Conservation (phyloP, 2,888 invertebrate species). For the Ophion ellenae region DNA sequence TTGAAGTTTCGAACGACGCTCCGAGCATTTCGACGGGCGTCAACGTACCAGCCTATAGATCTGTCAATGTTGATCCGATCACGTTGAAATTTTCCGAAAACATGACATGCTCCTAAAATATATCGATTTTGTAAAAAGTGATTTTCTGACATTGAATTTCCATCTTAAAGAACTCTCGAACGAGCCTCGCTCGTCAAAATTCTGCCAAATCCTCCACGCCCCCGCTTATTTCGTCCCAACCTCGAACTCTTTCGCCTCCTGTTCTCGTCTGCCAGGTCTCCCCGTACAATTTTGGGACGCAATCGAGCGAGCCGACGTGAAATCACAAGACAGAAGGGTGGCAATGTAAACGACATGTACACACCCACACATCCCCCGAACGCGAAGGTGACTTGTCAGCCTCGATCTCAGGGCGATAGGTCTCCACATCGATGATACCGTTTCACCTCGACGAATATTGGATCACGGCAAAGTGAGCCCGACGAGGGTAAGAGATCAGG, state of each 20-base stretch:
- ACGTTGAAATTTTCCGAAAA: no score
- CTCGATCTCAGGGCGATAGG: slow-evolving; percentile 11
- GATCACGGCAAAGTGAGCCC: neutral
- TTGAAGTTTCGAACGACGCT: no score
- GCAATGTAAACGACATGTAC: neutral
- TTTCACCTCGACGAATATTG: slow-evolving; percentile 21
- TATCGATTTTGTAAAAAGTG: no score
- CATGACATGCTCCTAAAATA: no score
- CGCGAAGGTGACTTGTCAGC: neutral
- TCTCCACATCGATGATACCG: slow-evolving; percentile 13
- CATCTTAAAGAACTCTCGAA: neutral
- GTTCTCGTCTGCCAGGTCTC: slow-evolving; percentile 7
- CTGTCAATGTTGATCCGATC: no score
- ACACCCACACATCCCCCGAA: no score
- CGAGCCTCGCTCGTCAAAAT: neutral
- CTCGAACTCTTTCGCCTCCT: slow-evolving; percentile 25
- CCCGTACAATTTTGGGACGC: no score
- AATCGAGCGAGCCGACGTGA: neutral
- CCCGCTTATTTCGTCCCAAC: slow-evolving; percentile 3
- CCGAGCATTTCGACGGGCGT: no score
- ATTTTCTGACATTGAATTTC: no score
- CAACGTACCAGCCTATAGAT: no score
- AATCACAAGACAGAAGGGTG: neutral
- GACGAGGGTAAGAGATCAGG: neutral
- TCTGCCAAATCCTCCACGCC: slow-evolving; percentile 7